phyloP scores from a whole-genome alignment of 2,797 vertebrate genomes.

The Notolabrus celidotus region DNA sequence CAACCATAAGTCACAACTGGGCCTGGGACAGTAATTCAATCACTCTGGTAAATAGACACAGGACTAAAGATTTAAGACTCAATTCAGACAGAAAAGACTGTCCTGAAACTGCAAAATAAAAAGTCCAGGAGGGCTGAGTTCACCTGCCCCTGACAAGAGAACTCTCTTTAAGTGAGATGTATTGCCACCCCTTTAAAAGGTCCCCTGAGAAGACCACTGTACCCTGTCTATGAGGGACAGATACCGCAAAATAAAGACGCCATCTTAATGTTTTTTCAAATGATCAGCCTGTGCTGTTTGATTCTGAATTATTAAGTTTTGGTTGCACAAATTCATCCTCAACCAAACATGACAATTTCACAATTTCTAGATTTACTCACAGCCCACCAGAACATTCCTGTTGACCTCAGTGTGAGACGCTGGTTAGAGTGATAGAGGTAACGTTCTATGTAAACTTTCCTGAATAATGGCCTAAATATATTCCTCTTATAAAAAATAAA shows the following conservation, averaged over 20 bases:
- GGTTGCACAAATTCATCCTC: background rate
- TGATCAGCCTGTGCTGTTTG: too few relatives aligned
- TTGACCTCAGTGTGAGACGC: too few relatives aligned
- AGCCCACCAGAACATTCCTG: background rate
- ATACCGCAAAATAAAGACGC: background rate
- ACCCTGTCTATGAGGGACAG: too few relatives aligned
- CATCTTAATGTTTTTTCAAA: too few relatives aligned
- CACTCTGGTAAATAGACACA: conserved; percentile 50
- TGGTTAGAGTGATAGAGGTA: background rate
- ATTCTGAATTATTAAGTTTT: too few relatives aligned
- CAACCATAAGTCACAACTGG: conserved; percentile 48
- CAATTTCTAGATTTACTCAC: background rate
- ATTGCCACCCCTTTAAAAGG: background rate
- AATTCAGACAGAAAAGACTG: conserved; percentile 51
- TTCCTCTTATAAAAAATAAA: too few relatives aligned
- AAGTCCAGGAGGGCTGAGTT: conserved; percentile 16
- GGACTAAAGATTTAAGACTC: conserved; percentile 55
- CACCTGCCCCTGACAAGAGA: conserved; percentile 9
- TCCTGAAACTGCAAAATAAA: conserved; percentile 29
- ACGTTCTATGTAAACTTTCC: too few relatives aligned
- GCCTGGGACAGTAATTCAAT: conserved; percentile 62
- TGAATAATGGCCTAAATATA: too few relatives aligned
- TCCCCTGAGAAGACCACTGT: background rate
- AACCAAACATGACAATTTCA: background rate
- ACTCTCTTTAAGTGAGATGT: conserved; percentile 4